Base-by-base conservation (phyloP, 2,888 invertebrate genomes). In the Agrochola circellaris region DNA sequence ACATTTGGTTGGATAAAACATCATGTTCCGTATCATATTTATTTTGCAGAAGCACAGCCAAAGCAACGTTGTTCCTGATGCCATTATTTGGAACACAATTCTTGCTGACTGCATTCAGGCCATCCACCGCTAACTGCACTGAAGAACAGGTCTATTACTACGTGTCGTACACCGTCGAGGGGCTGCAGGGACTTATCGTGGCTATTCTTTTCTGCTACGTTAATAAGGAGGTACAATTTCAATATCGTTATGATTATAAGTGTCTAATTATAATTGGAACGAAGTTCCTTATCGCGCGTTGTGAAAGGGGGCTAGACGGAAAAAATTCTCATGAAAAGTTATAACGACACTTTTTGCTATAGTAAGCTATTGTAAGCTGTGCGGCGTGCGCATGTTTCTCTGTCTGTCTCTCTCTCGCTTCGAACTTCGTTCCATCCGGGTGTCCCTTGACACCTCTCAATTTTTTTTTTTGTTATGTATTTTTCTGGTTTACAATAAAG, bases 71-170 rank as follows among this genome's bases (percentile, higher is more conserved):
- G 67, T 97, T 98, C 87, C 95, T 98, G 84, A 97, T 98, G 93
- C 98, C 98, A 0, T 93, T 98, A 56, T 98, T 98, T 86, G 98
- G 98, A 2, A 95, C 97, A 0, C 98, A 98, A 89, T 97, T 98
- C 88, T 94, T 98, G 30, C 93, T 98, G 73, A 97, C 97, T 0
- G 97, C 97, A 1, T 95, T 97, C 58, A 93, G 97, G 73, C 97
- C 97, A 5, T 93, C 93, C 26, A 97, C 97, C 0, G 93, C 93
- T 0, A 95, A 94, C 87, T 97, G 96, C 92, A 94, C 88, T 0
- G 91, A 87, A 83, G 97, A 97, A 86, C 97, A 97, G 87, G 90
- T 95, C 23, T 98, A 97, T 88, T 97, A 97, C 86, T 97, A 97
- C 88, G 87, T 96, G n/a, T 96, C 97, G 2, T 98, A 97, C 86